Base-by-base conservation (phyloP, 2,797 vertebrate species). In the Perdix hodgsoniae region DNA sequence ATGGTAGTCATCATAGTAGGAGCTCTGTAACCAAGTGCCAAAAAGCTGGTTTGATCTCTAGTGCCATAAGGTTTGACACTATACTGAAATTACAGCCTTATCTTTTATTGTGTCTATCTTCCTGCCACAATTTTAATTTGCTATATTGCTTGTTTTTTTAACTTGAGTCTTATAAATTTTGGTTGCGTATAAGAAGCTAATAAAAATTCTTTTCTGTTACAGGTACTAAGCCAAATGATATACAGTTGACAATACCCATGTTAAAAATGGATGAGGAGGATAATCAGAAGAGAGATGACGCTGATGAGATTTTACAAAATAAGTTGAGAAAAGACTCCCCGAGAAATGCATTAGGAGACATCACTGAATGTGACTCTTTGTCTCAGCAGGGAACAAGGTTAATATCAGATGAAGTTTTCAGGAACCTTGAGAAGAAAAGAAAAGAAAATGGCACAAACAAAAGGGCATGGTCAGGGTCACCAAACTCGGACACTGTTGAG, bases 221-320 rank as follows among this genome's bases (percentile, higher is more conserved):
- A 98, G 98, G 73, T 91, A 59, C 81, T 73, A 72, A 95, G 50
- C 56, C 91, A 72, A 57, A 96, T 96, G 96, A 89, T 71, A 50
- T 76, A 14, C 60, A 64, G 14, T 24, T 63, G 63, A 73, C 87
- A 79, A 49, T 67, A 82, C 45, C 76, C 80, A 83, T 60, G 39
- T 73, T 90, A 75, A 93, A 74, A 71, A 98, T 98, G 98, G 96
- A 98, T 82, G 61, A 42, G 8, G 96, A 95, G 31, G 94, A 95
- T 91, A 96, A 90, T 24, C 95, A 89, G 16, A 96, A 96, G 75
- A 92, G 40, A 21, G 94, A 90, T 37, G 95, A 97, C 84, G 88
- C 21, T 81, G 86, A 93, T 75, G 95, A 94, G 86, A 76, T 57
- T 45, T 74, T 80, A 57, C 75, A 83, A 79, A 80, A 79, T 45